phyloP scores from a whole-genome alignment of 2,797 vertebrate species.

The Ptychadena robeensis region DNA sequence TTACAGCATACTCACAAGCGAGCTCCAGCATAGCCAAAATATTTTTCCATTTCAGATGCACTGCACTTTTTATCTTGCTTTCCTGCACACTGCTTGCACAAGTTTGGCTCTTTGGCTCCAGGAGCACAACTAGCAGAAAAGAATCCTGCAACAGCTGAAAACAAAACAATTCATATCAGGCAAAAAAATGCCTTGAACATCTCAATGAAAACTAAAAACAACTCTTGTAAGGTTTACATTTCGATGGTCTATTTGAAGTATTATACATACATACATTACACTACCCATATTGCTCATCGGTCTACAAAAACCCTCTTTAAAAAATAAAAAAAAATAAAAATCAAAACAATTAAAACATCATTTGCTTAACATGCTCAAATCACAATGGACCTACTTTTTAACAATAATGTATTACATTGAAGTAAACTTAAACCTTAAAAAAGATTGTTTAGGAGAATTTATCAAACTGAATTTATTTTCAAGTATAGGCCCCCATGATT shows the following conservation, averaged over 20 bases:
- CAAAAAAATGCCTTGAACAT: neutral
- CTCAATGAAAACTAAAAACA: conserved; percentile 18
- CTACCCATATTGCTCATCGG: neutral
- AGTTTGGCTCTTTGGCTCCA: conserved; percentile 70
- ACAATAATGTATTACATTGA: neutral
- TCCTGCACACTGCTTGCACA: conserved; percentile 80
- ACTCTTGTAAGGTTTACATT: too few species aligned
- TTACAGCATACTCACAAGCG: conserved; percentile 77
- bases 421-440: neutral
- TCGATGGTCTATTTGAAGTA: too few species aligned
- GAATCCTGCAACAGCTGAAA: conserved; percentile 79
- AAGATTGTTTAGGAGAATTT: neutral
- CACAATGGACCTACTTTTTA: too few species aligned
- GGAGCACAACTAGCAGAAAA: conserved; percentile 86
- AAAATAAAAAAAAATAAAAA: too few species aligned
- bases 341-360: too few species aligned
- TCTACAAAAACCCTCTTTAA: too few species aligned
- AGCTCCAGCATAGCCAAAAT: conserved; percentile 83
- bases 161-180: neutral
- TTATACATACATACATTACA: too few species aligned
- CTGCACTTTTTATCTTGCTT: conserved; percentile 74
- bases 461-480: neutral
- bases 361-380: too few species aligned
- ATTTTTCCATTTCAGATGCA: conserved; percentile 72
- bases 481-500: too few species aligned